Evolutionary conservation across 2,113 vertebrate species (phyloP).

Genomic region (Sander vitreus): DNA sequence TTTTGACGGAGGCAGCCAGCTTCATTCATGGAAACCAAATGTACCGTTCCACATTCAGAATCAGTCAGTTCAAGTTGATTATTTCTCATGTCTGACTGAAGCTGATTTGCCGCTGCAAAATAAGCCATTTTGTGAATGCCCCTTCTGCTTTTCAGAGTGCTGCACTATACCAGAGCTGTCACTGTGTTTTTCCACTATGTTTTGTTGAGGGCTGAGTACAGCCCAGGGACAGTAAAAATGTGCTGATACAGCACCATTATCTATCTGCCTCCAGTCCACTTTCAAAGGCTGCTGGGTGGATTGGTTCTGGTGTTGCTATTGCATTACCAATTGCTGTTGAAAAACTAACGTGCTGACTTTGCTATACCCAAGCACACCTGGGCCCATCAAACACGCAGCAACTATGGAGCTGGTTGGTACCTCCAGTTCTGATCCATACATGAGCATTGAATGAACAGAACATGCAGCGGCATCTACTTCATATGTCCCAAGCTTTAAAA

Average conservation of each 20-base stretch:
- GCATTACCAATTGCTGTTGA: neutral
- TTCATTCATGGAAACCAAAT: too few species aligned
- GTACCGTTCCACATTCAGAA: neutral
- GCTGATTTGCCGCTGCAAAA: neutral
- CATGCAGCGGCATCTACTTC: neutral
- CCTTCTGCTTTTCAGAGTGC: slow-evolving; percentile 18
- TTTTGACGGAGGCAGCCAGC: neutral
- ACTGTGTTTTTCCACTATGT: slow-evolving; percentile 46
- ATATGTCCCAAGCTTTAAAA: neutral
- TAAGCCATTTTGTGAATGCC: neutral
- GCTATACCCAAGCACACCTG: slow-evolving; percentile 8
- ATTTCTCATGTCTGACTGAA: neutral
- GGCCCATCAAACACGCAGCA: neutral
- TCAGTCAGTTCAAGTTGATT: neutral
- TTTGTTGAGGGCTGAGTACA: slow-evolving; percentile 38
- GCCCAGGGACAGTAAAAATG: slow-evolving; percentile 55
- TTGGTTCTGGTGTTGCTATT: neutral
- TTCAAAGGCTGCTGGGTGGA: slow-evolving; percentile 23
- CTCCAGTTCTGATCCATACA: neutral
- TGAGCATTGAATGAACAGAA: neutral
- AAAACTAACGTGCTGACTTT: neutral
- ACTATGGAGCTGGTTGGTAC: neutral
- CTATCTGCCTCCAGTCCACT: slow-evolving; percentile 25
- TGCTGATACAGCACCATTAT: slow-evolving; percentile 65
- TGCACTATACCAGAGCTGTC: slow-evolving; percentile 30